phyloP scores from a whole-genome alignment of 2,888 invertebrate genomes.

The Perithous albicinctus region DNA sequence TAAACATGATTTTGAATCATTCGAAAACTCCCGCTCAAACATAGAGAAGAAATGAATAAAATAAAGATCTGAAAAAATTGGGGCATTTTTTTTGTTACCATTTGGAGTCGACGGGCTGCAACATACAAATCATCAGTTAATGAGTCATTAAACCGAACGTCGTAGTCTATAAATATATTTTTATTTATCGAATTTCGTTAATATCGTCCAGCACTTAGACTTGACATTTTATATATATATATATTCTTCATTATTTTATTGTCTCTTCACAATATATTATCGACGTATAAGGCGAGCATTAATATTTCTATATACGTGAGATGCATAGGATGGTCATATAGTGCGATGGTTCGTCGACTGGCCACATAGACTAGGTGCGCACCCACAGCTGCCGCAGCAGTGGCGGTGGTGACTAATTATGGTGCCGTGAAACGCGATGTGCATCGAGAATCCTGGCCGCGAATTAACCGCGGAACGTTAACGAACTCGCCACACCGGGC shows the following conservation, averaged over 20 bases:
- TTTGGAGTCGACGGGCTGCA: too few relatives aligned
- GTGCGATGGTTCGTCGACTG: neutral
- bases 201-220: constrained; percentile 1
- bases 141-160: neutral
- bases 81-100: too few relatives aligned
- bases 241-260: too few relatives aligned
- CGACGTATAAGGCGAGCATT: constrained; percentile 4
- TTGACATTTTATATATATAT: too few relatives aligned
- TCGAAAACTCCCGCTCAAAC: too few relatives aligned
- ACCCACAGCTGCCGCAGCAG: constrained; percentile 1
- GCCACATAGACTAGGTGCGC: constrained; percentile 11
- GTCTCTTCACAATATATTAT: constrained; percentile 7
- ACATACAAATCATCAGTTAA: neutral
- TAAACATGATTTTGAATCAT: too few relatives aligned
- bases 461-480: constrained; percentile 69
- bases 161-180: too few relatives aligned
- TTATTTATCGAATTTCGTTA: neutral
- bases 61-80: too few relatives aligned
- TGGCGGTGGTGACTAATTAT: constrained; percentile 55
- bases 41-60: too few relatives aligned
- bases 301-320: neutral
- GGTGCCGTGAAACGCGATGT: constrained; percentile 56
- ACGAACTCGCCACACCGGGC: constrained; percentile 62
- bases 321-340: neutral
- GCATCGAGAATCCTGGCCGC: constrained; percentile 62